Evolutionary conservation across 2,113 vertebrate genomes (phyloP).

Genomic region (Chrysemys picta): DNA sequence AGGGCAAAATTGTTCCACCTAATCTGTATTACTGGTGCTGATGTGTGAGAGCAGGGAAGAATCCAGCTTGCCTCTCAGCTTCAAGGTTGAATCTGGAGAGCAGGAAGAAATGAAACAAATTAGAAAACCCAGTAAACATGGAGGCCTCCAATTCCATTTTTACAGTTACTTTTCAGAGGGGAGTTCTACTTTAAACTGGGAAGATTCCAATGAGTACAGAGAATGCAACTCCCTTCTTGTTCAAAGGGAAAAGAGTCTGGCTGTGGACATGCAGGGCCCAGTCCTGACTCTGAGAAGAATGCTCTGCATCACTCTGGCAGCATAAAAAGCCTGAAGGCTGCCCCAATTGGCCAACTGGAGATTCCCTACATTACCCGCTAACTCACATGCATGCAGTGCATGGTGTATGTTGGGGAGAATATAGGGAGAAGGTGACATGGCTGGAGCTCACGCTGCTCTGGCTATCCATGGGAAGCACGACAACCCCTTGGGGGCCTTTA

Average conservation of each 20-base stretch:
- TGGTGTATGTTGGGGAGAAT: not conserved
- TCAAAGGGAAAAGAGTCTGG: not conserved
- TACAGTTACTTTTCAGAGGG: not conserved
- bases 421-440: not conserved
- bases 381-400: not conserved
- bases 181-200: not conserved
- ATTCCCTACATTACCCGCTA: not conserved
- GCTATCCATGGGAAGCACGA: not conserved
- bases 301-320: not conserved
- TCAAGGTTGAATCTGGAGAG: not conserved
- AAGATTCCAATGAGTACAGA: not conserved
- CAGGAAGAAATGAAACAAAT: not conserved
- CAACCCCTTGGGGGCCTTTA: not conserved
- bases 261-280: not conserved
- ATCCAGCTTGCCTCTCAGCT: not conserved
- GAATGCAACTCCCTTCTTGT: not conserved
- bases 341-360: not conserved
- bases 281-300: not conserved
- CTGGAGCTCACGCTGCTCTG: not conserved
- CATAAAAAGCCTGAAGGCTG: not conserved
- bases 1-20: not conserved
- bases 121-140: not conserved
- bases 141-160: not conserved
- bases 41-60: not conserved
- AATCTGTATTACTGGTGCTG: not conserved